Base-by-base conservation (phyloP, 2,888 invertebrate genomes). In the Apotomis capreana region DNA sequence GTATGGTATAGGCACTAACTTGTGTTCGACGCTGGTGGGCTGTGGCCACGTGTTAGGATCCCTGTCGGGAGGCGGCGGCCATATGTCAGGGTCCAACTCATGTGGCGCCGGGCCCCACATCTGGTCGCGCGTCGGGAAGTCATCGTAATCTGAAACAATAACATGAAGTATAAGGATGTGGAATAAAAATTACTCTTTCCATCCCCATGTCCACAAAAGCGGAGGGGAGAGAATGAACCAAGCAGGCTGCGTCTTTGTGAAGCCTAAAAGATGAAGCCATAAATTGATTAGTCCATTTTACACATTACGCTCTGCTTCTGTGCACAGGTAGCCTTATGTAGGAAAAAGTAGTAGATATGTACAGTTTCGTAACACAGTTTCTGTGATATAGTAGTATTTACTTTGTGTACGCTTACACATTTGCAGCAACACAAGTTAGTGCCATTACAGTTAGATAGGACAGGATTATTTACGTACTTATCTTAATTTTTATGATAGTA, bases 41-140 rank as follows among this genome's bases (percentile, higher is more conserved):
- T 97, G 95, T 5, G 97, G 97, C 98, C 98, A 98, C 3, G 97
- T 96, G 87, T 96, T 96, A 54, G 97, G 97, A 90, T 97, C 97
- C 76, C 95, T 94, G 79, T 91, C 91, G 0, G 93, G 92, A 10
- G 95, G 94, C 46, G 95, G 95, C 3, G 95, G 95, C 96, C 97
- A 97, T 57, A 97, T 95, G 83, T 97, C 96, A 1, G 97, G 96
- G 90, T 98, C 98, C 59, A 93, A 80, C 82, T 92, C 91, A 80
- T 94, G 94, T n/a, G 93, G 94, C 75, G 92, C 91, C 46, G 89
- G 90, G 3, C 79, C 89, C 90, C 92, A 92, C 84, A 90, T 90
- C 77, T 86, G 88, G 80, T 92, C 92, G 0, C 92, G 84, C 13
- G 93, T 90, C 15, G 94, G 94, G 37, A 89, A 78, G 80, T 94